Percentiles rank a stretch among this genome's conserved stretches.
Evolutionary conservation across 2,888 invertebrate species (phyloP).

Genomic region (Seira ritae): DNA sequence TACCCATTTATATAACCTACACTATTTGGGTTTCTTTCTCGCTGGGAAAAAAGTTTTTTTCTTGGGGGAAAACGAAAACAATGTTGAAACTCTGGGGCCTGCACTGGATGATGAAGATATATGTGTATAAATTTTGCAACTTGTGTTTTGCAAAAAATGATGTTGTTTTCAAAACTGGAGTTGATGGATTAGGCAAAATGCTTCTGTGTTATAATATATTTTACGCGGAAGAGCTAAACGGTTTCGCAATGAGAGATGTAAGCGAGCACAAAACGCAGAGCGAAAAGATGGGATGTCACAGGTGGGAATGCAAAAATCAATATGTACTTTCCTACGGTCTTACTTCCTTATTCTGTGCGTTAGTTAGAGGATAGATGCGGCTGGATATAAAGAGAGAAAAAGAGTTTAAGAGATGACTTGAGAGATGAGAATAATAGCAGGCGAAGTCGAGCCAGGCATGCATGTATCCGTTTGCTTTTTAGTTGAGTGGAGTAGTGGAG

Average conservation of each 20-base stretch:
- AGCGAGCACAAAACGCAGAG: slow-evolving; percentile 15
- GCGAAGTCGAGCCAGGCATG: too few relatives aligned
- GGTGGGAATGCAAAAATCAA: slow-evolving; percentile 63
- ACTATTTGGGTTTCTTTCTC: too few relatives aligned
- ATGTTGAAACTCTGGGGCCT: too few relatives aligned
- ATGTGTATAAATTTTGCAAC: too few relatives aligned
- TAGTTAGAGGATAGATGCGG: slow-evolving; percentile 23
- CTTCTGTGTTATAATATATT: neutral
- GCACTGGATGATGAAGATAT: too few relatives aligned
- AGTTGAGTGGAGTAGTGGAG: neutral
- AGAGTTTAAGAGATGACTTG: slow-evolving; percentile 19
- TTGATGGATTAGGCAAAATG: neutral
- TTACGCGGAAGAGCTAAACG: too few relatives aligned
- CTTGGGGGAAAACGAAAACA: too few relatives aligned
- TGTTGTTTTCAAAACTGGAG: slow-evolving; percentile 15
- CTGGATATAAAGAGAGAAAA: slow-evolving; percentile 1
- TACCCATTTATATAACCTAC: too few relatives aligned
- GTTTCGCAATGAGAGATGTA: slow-evolving; percentile 31
- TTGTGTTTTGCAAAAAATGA: too few relatives aligned
- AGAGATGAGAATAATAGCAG: slow-evolving; percentile 19
- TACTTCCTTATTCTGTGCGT: slow-evolving; percentile 17
- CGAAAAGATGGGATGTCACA: slow-evolving; percentile 49
- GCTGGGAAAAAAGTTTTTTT: too few relatives aligned
- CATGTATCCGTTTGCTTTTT: too few relatives aligned
- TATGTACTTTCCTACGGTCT: slow-evolving; percentile 37